A percentile compares a stretch with the other conserved stretches of the same genome.
phyloP scores from a whole-genome alignment of 1,140 invertebrate species.

The Pseudoatta argentina region DNA sequence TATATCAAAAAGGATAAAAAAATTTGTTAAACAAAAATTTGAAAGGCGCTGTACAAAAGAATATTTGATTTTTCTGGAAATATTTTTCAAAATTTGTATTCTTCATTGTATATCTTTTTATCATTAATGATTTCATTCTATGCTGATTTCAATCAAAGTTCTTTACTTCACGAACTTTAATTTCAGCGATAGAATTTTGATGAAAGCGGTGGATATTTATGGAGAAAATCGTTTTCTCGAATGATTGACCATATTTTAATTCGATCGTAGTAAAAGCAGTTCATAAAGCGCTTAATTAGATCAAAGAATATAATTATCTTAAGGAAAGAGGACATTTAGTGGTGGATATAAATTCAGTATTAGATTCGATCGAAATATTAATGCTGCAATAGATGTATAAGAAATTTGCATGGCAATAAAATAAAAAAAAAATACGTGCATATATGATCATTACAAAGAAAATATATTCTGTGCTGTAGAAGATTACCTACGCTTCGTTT shows the following conservation, averaged over 20 bases:
- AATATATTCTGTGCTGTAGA: neutral
- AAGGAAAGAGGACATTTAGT: neutral
- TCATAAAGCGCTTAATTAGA: neutral
- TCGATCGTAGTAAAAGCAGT: constrained; percentile 73
- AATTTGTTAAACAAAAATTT: neutral
- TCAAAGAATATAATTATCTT: neutral
- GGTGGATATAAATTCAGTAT: neutral
- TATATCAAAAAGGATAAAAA: neutral
- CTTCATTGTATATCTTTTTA: neutral
- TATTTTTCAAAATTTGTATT: neutral
- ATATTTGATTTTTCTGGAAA: neutral
- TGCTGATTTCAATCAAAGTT: neutral
- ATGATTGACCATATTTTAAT: constrained; percentile 64
- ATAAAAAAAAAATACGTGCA: no score
- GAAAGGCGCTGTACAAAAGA: neutral
- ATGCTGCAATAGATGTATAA: no score
- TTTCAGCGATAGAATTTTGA: neutral
- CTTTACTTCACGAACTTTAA: neutral
- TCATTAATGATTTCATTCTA: neutral
- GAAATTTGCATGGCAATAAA: neutral
- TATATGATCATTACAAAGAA: neutral
- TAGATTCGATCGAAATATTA: constrained; percentile 6
- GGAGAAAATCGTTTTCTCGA: constrained; percentile 39
- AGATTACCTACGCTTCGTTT: neutral
- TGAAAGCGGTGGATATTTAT: neutral